Evolutionary conservation across 2,797 vertebrate species (phyloP).

Genomic region (Choloepus didactylus): DNA sequence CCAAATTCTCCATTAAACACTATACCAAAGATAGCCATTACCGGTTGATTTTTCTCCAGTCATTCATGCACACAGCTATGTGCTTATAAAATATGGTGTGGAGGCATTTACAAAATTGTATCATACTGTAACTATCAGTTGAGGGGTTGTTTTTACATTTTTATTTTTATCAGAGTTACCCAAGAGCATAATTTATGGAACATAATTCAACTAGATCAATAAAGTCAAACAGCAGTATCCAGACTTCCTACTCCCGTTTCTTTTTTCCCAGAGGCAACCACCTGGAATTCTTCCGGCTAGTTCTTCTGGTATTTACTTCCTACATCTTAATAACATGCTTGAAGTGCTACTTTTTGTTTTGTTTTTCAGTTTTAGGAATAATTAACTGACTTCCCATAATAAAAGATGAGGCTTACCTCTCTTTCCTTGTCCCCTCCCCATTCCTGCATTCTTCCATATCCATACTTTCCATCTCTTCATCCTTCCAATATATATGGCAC

Average conservation of each 20-base stretch:
- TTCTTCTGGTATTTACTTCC: not conserved
- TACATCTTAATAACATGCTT: not conserved
- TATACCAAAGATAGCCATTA: not conserved
- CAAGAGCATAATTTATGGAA: not conserved
- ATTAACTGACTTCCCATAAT: not conserved
- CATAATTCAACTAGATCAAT: not conserved
- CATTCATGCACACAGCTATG: not conserved
- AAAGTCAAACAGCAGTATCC: not conserved
- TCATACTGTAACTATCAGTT: not conserved
- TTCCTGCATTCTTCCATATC: not conserved
- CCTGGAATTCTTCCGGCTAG: not conserved
- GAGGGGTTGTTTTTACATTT: not conserved
- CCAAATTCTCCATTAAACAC: not conserved
- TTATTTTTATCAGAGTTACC: constrained; percentile 28
- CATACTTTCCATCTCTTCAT: not conserved
- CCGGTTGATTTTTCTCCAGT: not conserved
- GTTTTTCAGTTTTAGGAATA: not conserved
- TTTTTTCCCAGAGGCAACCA: not conserved
- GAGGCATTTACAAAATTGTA: not conserved
- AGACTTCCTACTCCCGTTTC: not conserved
- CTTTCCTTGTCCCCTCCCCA: not conserved
- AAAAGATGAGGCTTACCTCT: not conserved
- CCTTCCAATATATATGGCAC: not conserved
- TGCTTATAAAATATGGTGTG: not conserved
- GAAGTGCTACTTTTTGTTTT: not conserved